phyloP scores from a whole-genome alignment of 2,113 vertebrate genomes.

The Ornithorhynchus anatinus region DNA sequence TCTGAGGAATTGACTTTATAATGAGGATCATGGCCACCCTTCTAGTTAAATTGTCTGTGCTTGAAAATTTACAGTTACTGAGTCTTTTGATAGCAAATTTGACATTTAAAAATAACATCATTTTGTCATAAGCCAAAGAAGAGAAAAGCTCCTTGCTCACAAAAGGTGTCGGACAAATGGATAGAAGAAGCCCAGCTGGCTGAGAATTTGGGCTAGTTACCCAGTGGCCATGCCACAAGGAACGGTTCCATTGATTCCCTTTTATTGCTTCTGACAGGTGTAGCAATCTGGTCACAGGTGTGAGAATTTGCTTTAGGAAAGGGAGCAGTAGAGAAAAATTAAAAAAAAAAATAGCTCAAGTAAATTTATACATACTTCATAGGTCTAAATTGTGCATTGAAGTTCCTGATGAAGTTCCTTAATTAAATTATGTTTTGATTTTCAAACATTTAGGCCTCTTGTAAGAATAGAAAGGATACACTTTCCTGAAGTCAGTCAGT shows the following conservation, averaged over 20 bases:
- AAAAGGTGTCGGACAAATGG: conserved; percentile 4
- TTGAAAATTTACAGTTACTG: conserved; percentile 15
- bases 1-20: not conserved
- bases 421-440: not conserved
- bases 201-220: not conserved
- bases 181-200: conserved; percentile 33
- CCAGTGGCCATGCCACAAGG: not conserved
- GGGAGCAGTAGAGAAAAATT: not conserved
- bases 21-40: not conserved
- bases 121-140: not conserved
- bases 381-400: too few species aligned
- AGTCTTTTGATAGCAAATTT: conserved; percentile 8
- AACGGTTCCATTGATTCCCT: conserved; percentile 3
- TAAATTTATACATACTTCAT: not conserved
- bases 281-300: conserved; percentile 33
- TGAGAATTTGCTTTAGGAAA: conserved; percentile 14
- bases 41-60: not conserved
- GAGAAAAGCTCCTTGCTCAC: conserved; percentile 4
- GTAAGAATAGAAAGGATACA: too few species aligned
- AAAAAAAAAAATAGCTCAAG: not conserved
- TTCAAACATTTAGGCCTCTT: not conserved
- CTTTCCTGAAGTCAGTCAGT: too few species aligned
- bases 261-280: conserved; percentile 62
- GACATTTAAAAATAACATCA: not conserved
- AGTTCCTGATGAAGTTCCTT: too few species aligned